A percentile compares a stretch with the other conserved stretches of the same genome.
phyloP scores from a whole-genome alignment of 2,888 invertebrate species.

The Harpalus rubripes region DNA sequence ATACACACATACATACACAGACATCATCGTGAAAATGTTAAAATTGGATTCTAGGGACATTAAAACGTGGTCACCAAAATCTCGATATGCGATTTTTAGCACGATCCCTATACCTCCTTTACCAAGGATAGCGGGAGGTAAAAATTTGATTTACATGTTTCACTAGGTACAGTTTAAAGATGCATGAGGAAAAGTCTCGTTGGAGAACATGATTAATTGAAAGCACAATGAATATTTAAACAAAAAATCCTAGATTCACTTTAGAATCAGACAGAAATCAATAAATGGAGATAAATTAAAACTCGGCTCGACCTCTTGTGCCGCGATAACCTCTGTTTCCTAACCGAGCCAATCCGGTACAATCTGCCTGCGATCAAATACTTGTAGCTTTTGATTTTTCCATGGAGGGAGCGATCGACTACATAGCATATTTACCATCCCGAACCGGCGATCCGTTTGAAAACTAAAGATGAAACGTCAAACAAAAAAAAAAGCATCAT shows the following conservation, averaged over 20 bases:
- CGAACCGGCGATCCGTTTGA: constrained; percentile 4
- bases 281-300: constrained; percentile 4
- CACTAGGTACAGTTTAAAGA: no score
- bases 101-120: no score
- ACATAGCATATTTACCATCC: constrained; percentile 17
- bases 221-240: no score
- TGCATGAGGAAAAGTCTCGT: no score
- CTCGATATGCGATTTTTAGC: no score
- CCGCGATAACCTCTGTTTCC: neutral
- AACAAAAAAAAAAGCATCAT: constrained; percentile 25
- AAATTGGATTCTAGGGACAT: no score
- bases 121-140: no score
- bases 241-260: neutral
- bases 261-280: neutral
- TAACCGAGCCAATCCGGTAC: neutral
- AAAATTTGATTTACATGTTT: no score
- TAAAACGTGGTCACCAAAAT: no score
- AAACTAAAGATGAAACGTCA: constrained; percentile 28
- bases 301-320: neutral
- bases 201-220: no score
- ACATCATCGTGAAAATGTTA: no score
- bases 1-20: no score
- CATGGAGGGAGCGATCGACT: neutral
- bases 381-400: constrained; percentile 16
- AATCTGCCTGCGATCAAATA: constrained; percentile 7